Evolutionary conservation across 2,888 invertebrate species (phyloP), one percentile per base, ranked within the genome.

Genomic region (Noctua janthina): DNA sequence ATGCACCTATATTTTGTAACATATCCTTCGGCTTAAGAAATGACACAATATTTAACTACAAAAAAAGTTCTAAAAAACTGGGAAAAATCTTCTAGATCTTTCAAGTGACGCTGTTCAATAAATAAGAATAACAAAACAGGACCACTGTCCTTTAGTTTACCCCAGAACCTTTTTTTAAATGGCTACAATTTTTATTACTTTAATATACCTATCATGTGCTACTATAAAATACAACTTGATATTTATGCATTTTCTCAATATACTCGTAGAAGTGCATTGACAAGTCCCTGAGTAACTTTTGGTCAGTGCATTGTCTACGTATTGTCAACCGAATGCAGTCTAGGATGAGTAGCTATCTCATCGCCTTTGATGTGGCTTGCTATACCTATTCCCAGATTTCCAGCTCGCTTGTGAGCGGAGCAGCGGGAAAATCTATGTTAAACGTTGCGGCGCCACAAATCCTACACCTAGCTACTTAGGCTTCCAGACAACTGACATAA

Each of bases 401-500:
- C 17, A 66, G n/a, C 13, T 56, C 49, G 39, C 10, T 56, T 20
- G 39, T 23, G 11, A 66, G 51, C 6, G 2, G 8, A 51, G 10
- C 59, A 68, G 68, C 20, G 2, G 59, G 62, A 51, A 69, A 70
- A 49, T 10, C 51, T 59, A 59, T 39, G 49, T 54, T 20, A 29
- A 68, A 68, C 15, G 10, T 39, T 51, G 13, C 17, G 80, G 79
- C 80, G 87, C 81, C 75, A 83, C 46, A 35, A 71, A 54, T 76
- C 74, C 49, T 76, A 86, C 4, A 66, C 68, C 46, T 46, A 46
- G 68, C 68, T 74, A 67, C 79, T 68, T 72, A 72, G n/a, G 35
- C 56, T 43, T 59, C 86, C 76, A 86, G 64, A 83, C 79, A 74
- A 83, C 66, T 35, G 62, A 81, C 43, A 81, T 86, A 73, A 70